Evolutionary conservation across 2,888 invertebrate species (phyloP), one percentile per base, ranked within the genome.

Genomic region (Conus canariensis): DNA sequence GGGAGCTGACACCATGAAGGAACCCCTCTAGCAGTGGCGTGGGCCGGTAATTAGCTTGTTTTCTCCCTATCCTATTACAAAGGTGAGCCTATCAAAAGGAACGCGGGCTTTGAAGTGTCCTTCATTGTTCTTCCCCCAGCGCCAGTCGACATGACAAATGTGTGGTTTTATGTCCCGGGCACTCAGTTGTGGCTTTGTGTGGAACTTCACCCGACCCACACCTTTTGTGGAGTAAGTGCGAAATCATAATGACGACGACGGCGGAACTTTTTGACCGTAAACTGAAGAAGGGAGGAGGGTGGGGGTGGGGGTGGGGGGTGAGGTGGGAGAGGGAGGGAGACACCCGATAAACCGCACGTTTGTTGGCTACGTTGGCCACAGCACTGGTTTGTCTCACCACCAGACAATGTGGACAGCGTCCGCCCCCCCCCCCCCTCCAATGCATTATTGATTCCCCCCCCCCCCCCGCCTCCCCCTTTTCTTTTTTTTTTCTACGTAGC

Each of bases 21-120:
- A 58, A 74, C 19, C 59, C 60, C 25, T 85, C 60, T 25, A 60
- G 60, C 8, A 12, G 19, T 22, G 70, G 70, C 70, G 70, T 70
- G 8, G 70, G 70, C 25, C 60, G 59, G 59, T 85, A 85, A 85
- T 85, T 59, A 85, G 85, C 85, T 59, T 85, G 60, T 85, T 64
- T 16, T 85, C 85, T 25, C 25, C 22, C 85, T 85, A 60, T 85
- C 85, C 60, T 60, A 16, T 83, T 83, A 83, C 83, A 83, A 58
- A n/a, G 58, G 58, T 83, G 19, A 83, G 58, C 56, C 56, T 83
- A 59, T 58, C 58, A 56, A 83, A 83, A 83, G 83, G 59, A 59
- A 58, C 58, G 83, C 83, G 16, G 59, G 85, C 85, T 85, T 85
- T 85, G 60, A 85, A 25, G 85, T 60, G 25, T 14, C 59, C 77